Conservation (phyloP, 2,797 vertebrate species). For the Enteromius unitaeniatus region DNA sequence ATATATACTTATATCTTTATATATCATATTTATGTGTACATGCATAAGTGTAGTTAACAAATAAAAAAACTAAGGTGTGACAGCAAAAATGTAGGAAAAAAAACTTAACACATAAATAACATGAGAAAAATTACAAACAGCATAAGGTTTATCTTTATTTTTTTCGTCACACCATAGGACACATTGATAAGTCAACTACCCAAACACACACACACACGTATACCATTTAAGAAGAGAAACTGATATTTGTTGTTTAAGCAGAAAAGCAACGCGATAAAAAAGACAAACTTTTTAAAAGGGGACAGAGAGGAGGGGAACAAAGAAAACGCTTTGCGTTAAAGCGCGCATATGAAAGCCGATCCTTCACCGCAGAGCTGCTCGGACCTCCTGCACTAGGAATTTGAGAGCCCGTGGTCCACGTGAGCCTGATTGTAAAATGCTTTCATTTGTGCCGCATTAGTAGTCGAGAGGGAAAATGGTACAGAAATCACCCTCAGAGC, state of each 20-base stretch:
- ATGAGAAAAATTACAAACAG: no score
- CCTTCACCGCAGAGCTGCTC: constrained; percentile 61
- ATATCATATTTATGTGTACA: no score
- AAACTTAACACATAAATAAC: no score
- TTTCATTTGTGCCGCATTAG: constrained; percentile 67
- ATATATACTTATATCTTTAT: no score
- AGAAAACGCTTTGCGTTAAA: constrained; percentile 73
- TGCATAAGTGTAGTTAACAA: no score
- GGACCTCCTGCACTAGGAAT: constrained; percentile 74
- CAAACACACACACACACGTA: background rate
- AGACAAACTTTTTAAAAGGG: constrained; percentile 16
- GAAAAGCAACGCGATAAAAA: constrained; percentile 13
- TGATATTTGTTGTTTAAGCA: background rate
- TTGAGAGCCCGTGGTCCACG: constrained; percentile 71
- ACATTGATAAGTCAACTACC: no score
- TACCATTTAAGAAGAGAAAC: background rate
- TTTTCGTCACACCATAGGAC: no score
- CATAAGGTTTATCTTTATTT: no score
- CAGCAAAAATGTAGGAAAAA: no score
- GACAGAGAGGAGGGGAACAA: constrained; percentile 64
- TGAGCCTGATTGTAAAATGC: constrained; percentile 74
- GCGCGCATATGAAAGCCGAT: constrained; percentile 77
- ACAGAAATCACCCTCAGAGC: constrained; percentile 3
- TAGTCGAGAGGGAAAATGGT: background rate
- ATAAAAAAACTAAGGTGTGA: no score